A percentile compares a stretch with the other conserved stretches of the same genome.
phyloP scores from a whole-genome alignment of 2,797 vertebrate species.

The Sebastes vulpes region DNA sequence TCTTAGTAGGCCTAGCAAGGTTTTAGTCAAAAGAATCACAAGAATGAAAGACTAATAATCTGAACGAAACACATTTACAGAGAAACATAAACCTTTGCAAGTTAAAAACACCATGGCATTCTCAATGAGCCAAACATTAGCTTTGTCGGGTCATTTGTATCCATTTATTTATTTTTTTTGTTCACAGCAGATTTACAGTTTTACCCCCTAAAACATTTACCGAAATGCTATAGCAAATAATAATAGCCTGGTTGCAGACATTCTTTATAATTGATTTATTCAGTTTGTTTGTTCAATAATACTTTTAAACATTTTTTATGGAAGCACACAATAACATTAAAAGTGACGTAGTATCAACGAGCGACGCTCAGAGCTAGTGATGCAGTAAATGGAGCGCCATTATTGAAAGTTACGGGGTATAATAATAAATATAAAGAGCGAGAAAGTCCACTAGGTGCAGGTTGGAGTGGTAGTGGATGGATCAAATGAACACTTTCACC shows the following conservation, averaged over 20 bases:
- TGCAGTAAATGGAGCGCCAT: too few species aligned
- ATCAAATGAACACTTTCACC: too few species aligned
- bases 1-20: background rate
- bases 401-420: too few species aligned
- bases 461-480: too few species aligned
- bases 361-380: too few species aligned
- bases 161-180: background rate
- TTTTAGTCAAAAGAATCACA: background rate
- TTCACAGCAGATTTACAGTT: background rate
- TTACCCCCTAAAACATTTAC: background rate
- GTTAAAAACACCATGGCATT: background rate
- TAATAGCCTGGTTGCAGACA: accelerated
- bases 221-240: background rate
- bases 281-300: background rate
- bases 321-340: background rate
- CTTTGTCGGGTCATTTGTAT: background rate
- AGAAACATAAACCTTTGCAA: background rate
- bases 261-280: background rate
- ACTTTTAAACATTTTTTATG: background rate
- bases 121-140: background rate
- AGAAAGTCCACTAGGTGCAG: too few species aligned
- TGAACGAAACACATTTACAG: background rate
- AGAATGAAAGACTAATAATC: background rate
- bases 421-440: too few species aligned
- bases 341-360: too few species aligned